Evolutionary conservation across 2,113 vertebrate genomes (phyloP).

Genomic region (Pollimyrus isidori): DNA sequence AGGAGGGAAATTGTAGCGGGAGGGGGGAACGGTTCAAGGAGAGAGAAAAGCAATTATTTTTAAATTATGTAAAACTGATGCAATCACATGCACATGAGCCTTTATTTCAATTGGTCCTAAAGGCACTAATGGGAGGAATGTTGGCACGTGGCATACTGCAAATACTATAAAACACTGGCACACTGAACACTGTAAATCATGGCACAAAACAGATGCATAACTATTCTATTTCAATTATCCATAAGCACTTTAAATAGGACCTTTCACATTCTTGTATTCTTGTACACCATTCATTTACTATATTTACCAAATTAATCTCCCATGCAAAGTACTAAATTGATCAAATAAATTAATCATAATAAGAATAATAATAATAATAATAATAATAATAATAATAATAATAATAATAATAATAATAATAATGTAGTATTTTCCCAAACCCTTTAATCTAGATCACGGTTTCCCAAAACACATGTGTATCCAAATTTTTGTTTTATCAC

Average conservation of each 20-base stretch:
- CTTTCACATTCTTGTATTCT: neutral
- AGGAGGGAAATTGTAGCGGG: neutral
- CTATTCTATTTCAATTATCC: neutral
- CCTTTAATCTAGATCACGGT: neutral
- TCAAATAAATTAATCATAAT: neutral
- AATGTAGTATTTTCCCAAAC: neutral
- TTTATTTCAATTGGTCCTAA: constrained; percentile 17
- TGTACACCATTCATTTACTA: neutral
- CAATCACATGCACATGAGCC: constrained; percentile 6
- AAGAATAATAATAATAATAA: neutral
- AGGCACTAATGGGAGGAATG: neutral
- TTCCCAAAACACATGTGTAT: neutral
- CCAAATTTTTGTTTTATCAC: neutral
- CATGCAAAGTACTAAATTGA: neutral
- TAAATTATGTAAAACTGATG: constrained; percentile 20
- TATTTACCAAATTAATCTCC: neutral
- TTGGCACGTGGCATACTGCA: neutral
- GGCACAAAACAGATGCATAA: neutral
- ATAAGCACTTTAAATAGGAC: neutral
- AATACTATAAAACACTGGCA: neutral
- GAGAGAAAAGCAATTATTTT: constrained; percentile 24
- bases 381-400: neutral
- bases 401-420: neutral
- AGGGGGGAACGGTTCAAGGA: constrained; percentile 9
- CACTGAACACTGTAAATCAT: neutral